These are phyloP conservation scores for Anthophora plumipes DNA, from an alignment of 2,888 invertebrate genomes.

Conservation along the genomic window DNA sequence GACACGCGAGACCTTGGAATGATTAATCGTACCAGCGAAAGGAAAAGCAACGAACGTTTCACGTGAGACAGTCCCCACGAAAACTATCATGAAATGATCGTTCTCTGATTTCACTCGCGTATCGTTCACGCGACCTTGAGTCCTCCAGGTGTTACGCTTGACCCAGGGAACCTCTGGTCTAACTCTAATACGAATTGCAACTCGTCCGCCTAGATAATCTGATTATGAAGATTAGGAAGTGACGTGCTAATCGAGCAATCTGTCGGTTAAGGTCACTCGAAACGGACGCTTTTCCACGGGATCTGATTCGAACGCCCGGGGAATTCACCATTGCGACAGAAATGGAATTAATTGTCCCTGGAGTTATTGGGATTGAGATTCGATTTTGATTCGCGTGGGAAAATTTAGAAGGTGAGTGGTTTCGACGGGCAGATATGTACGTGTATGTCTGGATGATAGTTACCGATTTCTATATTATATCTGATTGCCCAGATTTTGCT, in stretches of 20 bases:
- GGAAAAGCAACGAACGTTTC: background rate
- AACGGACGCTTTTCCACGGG: constrained; percentile 22
- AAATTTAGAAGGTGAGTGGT: background rate
- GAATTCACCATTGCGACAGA: background rate
- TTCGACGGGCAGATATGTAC: background rate
- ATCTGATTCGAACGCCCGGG: background rate
- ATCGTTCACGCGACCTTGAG: constrained; percentile 1
- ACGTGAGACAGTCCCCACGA: background rate
- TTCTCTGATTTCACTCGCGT: background rate
- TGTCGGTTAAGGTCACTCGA: constrained; percentile 57
- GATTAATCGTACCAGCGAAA: constrained; percentile 21
- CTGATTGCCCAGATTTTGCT: no score
- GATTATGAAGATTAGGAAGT: constrained; percentile 52
- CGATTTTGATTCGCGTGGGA: background rate
- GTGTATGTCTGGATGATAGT: no score
- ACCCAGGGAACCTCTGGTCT: background rate
- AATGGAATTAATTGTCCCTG: constrained; percentile 34
- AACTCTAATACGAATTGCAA: constrained; percentile 30
- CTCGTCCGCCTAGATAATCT: constrained; percentile 41
- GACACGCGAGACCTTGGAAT: constrained; percentile 23
- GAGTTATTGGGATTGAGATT: constrained; percentile 5
- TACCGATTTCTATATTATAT: no score
- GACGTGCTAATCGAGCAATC: constrained; percentile 50
- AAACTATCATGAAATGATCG: background rate
- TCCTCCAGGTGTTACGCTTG: background rate